Conservation (phyloP, 1,140 invertebrate species). For the Tenebrio molitor region DNA sequence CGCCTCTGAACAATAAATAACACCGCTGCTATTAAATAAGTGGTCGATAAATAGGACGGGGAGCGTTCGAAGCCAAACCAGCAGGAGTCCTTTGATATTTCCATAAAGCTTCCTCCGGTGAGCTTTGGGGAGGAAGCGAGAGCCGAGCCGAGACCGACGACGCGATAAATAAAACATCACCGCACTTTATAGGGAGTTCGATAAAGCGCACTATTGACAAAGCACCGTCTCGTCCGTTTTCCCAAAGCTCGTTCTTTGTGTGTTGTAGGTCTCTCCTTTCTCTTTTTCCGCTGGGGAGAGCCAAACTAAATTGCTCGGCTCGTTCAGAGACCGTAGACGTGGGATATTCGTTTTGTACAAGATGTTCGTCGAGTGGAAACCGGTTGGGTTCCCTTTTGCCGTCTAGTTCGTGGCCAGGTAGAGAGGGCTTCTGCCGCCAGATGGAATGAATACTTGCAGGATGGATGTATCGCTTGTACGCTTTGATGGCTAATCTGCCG, state of each 20-base stretch:
- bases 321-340: constrained; percentile 1
- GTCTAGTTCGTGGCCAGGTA: background rate
- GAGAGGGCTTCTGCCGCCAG: background rate
- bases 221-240: constrained; percentile 23
- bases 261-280: background rate
- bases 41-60: constrained; percentile 7
- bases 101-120: background rate
- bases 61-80: background rate
- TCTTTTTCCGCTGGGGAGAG: constrained; percentile 14
- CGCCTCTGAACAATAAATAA: background rate
- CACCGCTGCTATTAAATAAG: constrained; percentile 10
- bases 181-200: constrained; percentile 8
- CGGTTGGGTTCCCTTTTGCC: background rate
- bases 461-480: constrained; percentile 2
- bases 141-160: background rate
- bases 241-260: constrained; percentile 22
- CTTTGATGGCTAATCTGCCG: constrained; percentile 10
- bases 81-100: constrained; percentile 38
- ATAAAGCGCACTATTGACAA: constrained; percentile 1
- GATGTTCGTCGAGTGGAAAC: constrained; percentile 1
- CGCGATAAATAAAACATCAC: constrained; percentile 37
- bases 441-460: background rate
- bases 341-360: constrained; percentile 10
- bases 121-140: background rate
- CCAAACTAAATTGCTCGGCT: constrained; percentile 23